Evolutionary conservation across 2,888 invertebrate genomes (phyloP).

Genomic region (Limnephilus rhombicus): DNA sequence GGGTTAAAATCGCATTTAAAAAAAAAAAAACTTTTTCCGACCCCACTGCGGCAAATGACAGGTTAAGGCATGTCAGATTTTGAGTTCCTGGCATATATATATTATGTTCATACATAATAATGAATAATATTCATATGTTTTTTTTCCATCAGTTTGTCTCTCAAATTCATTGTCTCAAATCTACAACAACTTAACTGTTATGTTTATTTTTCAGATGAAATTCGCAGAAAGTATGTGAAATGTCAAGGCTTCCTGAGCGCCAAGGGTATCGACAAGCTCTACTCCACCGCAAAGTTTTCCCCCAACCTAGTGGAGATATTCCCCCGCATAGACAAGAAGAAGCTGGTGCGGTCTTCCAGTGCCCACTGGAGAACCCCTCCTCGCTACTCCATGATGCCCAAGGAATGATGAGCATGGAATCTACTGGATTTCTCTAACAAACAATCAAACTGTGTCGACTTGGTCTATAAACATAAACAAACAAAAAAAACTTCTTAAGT

Average conservation of each 20-base stretch:
- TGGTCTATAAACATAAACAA: too few species aligned
- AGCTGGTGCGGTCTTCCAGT: conserved; percentile 84
- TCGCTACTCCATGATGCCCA: conserved; percentile 77
- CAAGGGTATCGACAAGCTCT: conserved; percentile 78
- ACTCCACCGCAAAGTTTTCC: conserved; percentile 79
- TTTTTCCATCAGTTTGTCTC: not conserved
- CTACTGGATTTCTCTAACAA: not conserved
- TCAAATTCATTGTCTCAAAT: too few species aligned
- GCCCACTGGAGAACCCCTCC: conserved; percentile 87
- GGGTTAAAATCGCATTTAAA: too few species aligned
- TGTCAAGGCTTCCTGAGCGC: conserved; percentile 74
- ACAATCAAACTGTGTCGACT: not conserved
- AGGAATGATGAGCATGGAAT: conserved; percentile 5
- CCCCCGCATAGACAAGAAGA: conserved; percentile 81
- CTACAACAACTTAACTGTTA: not conserved
- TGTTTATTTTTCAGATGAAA: conserved; percentile 70
- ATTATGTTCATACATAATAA: too few species aligned
- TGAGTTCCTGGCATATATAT: too few species aligned
- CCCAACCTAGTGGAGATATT: conserved; percentile 84
- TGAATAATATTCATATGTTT: not conserved
- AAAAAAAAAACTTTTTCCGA: too few species aligned
- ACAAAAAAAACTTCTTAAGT: too few species aligned
- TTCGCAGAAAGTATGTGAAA: conserved; percentile 73
- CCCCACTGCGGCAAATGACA: too few species aligned
- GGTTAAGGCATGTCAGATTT: too few species aligned